Evolutionary conservation across 2,113 vertebrate species (phyloP), one percentile per base, ranked within the genome.

Genomic region (Xenopus laevis): DNA sequence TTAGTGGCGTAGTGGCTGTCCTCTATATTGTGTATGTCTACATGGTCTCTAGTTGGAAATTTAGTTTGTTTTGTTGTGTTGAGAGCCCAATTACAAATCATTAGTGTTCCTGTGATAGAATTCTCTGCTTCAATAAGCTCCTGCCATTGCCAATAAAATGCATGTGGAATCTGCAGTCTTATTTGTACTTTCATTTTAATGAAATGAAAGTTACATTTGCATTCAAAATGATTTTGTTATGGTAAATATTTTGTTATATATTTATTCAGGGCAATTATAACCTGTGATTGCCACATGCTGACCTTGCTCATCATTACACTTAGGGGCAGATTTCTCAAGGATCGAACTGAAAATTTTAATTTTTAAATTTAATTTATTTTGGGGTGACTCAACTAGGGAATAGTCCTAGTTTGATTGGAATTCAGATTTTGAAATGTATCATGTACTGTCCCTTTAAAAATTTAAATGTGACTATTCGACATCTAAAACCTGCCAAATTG

Each of bases 171-270:
- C 64, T 67, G 47, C 68, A 62, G 50, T 57, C 53, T 73, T 71
- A 58, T 16, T 53, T 61, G 40, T 30, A 45, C 33, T 61, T 64
- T 76, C 40, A 30, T 72, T 79, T 68, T 79, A 81, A 71, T 57
- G 71, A 71, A 78, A 50, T 81, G 33, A 45, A 4, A 52, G 30
- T 80, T 65, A 50, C 71, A 61, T 78, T 81, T 78, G 65, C 62
- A 81, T 71, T 71, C 72, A 78, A 78, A 80, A 65, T 50, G 72
- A 78, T 77, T 80, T 79, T 80, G 76, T 79, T 79, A 72, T 63
- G 55, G 68, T 76, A 82, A 84, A 84, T 79, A 79, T 82, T 83
- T 83, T 79, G 82, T 75, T 82, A 79, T 68, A 3, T 16, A 83
- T 83, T 81, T 81, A 81, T 50, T 21, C 15, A 30, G 66, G 72